Conservation (phyloP, 2,888 invertebrate genomes). For the Cryptophagus acutangulus region DNA sequence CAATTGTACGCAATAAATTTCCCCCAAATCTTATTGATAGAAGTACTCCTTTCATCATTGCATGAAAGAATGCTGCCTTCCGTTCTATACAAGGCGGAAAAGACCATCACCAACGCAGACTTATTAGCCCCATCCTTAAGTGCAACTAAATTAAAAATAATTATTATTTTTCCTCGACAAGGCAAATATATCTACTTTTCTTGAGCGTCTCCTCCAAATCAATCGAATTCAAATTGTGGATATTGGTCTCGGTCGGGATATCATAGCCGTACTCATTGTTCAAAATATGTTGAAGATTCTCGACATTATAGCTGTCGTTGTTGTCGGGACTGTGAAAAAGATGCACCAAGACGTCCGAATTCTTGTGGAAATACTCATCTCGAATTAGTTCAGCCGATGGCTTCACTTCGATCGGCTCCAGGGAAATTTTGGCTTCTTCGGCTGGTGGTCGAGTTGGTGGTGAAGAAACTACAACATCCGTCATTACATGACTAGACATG, state of each 20-base stretch:
- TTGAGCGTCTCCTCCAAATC: constrained; percentile 20
- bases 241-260: constrained; percentile 21
- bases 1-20: constrained; percentile 34
- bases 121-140: constrained; percentile 11
- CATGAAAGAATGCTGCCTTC: constrained; percentile 21
- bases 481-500: too few species aligned
- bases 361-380: constrained; percentile 37
- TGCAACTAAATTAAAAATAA: constrained; percentile 2
- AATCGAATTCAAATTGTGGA: constrained; percentile 21
- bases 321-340: constrained; percentile 16
- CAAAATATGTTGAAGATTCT: constrained; percentile 22
- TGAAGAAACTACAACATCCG: too few species aligned
- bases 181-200: constrained; percentile 27
- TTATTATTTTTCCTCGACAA: too few species aligned
- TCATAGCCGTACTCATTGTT: constrained; percentile 22
- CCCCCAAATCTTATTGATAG: constrained; percentile 33
- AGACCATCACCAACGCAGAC: constrained; percentile 34
- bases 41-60: constrained; percentile 1
- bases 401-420: constrained; percentile 34
- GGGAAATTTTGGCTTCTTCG: too few species aligned
- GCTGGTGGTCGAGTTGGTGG: too few species aligned
- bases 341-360: constrained; percentile 21
- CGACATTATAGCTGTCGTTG: constrained; percentile 20
- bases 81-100: constrained; percentile 25
- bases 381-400: constrained; percentile 41